Evolutionary conservation across 2,888 invertebrate species (phyloP), one percentile per base, ranked within the genome.

Genomic region (Anodontia alba): DNA sequence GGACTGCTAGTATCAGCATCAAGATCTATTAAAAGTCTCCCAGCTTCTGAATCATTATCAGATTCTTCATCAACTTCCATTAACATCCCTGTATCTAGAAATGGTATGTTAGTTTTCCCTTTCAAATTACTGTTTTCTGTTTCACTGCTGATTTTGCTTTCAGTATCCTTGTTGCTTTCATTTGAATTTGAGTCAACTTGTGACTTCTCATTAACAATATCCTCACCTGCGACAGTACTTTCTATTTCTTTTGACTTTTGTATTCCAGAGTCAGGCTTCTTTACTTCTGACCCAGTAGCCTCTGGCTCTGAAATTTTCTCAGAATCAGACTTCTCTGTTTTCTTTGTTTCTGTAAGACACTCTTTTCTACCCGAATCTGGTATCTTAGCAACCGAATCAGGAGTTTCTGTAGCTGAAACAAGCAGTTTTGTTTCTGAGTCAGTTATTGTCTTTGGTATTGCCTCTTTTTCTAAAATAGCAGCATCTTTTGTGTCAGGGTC

Each of bases 21-120:
- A 15, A 81, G 42, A 77, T 84, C 84, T 38, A 84, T 84, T 1
- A 79, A 70, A 17, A 84, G 71, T 42, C 75, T 74, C 2, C 79
- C 84, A 38, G 51, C 31, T 29, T 81, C 83, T 33, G 78, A 77
- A 46, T 83, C 83, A 49, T 74, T 74, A 23, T 76, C 80, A 23
- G 43, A 54, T 31, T 12, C 54, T 23, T 8, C 20, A 23, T 36
- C 68, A 26, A 20, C 66, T n/a, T 76, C 73, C 29, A 36, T 70
- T 17, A 75, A 10, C 43, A 54, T 54, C 26, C 54, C 54, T 15
- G 54, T 54, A 15, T 54, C n/a, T 26, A 20, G 20, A 54, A 54
- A 54, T 26, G 54, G 54, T 26, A 29, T 29, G 54, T 29, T 26
- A 26, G 10, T 26, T 54, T 29, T 54, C 26, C 26, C 29, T 26